Conservation (phyloP, 1,140 invertebrate species). For the Lasioglossum baleicum region DNA sequence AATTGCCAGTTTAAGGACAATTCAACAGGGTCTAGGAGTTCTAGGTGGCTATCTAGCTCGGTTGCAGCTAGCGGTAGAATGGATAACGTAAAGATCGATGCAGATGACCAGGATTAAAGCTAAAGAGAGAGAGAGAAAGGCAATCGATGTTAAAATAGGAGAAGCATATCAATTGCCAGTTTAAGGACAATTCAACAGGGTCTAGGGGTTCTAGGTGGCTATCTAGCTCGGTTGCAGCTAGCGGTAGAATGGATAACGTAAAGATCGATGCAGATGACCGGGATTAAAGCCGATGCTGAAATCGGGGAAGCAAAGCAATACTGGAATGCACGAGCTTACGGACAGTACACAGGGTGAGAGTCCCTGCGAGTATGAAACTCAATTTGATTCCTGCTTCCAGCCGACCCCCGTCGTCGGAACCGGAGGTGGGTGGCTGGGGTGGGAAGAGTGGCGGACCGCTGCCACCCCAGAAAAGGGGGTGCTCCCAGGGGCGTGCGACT, state of each 20-base stretch:
- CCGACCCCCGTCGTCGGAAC: constrained; percentile 60
- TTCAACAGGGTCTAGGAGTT: too few relatives aligned
- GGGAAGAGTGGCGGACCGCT: constrained; percentile 51
- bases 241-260: neutral
- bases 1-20: too few relatives aligned
- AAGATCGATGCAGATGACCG: too few relatives aligned
- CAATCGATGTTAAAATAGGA: too few relatives aligned
- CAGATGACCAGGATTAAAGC: neutral
- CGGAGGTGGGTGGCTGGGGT: constrained; percentile 60
- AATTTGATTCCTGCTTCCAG: constrained; percentile 76
- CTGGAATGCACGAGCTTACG: constrained; percentile 44
- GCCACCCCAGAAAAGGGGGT: constrained; percentile 72
- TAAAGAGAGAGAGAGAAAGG: too few relatives aligned
- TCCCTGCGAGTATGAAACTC: constrained; percentile 77
- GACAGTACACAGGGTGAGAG: constrained; percentile 66
- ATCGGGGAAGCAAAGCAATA: constrained; percentile 61
- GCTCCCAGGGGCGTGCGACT: constrained; percentile 77
- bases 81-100: too few relatives aligned
- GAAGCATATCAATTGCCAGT: too few relatives aligned
- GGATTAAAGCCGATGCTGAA: constrained; percentile 43
- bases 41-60: too few relatives aligned
- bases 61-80: too few relatives aligned
- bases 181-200: too few relatives aligned
- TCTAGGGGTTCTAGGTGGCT: too few relatives aligned
- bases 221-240: neutral